These are phyloP conservation scores for Chromis chromis DNA, from an alignment of 2,797 vertebrate species.

Conservation along the genomic window DNA sequence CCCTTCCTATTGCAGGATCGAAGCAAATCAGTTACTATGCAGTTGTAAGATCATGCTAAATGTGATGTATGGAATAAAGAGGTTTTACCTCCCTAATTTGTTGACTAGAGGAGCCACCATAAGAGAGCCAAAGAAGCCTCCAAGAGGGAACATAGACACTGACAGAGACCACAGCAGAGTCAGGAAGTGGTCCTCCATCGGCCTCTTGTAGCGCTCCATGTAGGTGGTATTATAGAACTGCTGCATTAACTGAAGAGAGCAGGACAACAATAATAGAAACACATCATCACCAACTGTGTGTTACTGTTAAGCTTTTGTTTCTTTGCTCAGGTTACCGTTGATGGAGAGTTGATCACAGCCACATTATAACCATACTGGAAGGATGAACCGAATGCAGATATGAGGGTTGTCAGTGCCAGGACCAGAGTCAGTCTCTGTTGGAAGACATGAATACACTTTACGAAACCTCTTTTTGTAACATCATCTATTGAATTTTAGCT, in stretches of 20 bases:
- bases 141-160: slow-evolving; percentile 94
- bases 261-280: slow-evolving; percentile 27
- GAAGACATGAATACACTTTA: slow-evolving; percentile 11
- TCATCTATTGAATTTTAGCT: background rate
- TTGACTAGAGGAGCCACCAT: slow-evolving; percentile 92
- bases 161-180: slow-evolving; percentile 93
- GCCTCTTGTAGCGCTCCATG: slow-evolving; percentile 61
- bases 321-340: slow-evolving; percentile 77
- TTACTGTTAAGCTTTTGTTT: background rate
- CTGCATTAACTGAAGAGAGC: slow-evolving; percentile 88
- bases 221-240: slow-evolving; percentile 90
- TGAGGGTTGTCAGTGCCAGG: slow-evolving; percentile 83
- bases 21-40: background rate
- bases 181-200: slow-evolving; percentile 69
- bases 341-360: slow-evolving; percentile 91
- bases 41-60: background rate
- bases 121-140: slow-evolving; percentile 93
- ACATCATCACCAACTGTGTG: background rate
- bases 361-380: slow-evolving; percentile 98
- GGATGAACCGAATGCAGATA: slow-evolving; percentile 93
- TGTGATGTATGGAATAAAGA: rapidly evolving
- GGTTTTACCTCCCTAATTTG: slow-evolving; percentile 89
- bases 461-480: slow-evolving; percentile 9
- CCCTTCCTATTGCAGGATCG: slow-evolving; percentile 88
- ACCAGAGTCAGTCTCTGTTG: slow-evolving; percentile 85